These are phyloP conservation scores for Abrostola triplasia DNA, from an alignment of 2,888 invertebrate genomes.

Conservation along the genomic window DNA sequence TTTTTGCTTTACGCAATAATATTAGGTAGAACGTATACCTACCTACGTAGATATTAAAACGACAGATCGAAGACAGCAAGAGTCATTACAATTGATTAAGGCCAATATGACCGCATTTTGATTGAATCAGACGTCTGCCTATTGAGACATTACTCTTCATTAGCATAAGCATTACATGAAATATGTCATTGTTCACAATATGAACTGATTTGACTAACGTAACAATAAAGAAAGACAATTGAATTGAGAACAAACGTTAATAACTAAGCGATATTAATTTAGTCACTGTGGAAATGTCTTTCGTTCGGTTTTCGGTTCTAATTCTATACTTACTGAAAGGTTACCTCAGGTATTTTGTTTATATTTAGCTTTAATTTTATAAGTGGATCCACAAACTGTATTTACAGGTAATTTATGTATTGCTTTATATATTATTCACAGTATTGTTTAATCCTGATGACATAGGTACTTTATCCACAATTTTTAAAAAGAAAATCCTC, in stretches of 20 bases:
- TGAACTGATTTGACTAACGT: constrained; percentile 19
- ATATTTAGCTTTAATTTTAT: too few species aligned
- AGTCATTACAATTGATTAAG: constrained; percentile 16
- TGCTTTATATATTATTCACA: too few species aligned
- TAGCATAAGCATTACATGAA: constrained; percentile 27
- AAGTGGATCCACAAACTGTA: too few species aligned
- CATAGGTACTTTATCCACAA: too few species aligned
- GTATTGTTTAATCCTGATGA: too few species aligned
- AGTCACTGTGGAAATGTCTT: not conserved
- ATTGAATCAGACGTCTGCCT: constrained; percentile 31
- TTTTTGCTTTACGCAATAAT: too few species aligned
- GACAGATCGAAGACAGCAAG: not conserved
- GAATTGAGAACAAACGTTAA: constrained; percentile 34
- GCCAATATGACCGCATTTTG: constrained; percentile 17
- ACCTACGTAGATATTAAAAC: too few species aligned
- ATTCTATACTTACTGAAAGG: not conserved
- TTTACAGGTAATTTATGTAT: too few species aligned
- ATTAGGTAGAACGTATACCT: too few species aligned
- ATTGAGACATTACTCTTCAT: constrained; percentile 39
- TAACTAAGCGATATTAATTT: constrained; percentile 3
- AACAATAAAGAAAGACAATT: constrained; percentile 26
- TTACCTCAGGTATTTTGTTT: too few species aligned
- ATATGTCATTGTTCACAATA: constrained; percentile 43
- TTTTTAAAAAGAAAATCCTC: too few species aligned
- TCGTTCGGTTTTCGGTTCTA: not conserved